phyloP scores from a whole-genome alignment of 2,797 vertebrate species.

The Chaunax sp. region DNA sequence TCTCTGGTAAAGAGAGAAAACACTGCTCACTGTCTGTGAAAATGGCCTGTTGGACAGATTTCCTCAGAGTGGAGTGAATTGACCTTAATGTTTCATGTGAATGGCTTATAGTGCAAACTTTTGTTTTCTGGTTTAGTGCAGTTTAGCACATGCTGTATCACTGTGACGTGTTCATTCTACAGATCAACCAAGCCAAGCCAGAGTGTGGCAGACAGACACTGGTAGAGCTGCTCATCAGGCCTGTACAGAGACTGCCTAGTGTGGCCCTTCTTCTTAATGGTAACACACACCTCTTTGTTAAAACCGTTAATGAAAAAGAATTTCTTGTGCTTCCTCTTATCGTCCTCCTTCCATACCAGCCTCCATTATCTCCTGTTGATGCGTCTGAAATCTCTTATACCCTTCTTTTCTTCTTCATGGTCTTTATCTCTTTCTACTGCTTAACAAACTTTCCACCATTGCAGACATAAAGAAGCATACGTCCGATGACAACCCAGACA shows the following conservation, averaged over 20 bases:
- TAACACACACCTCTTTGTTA: slow-evolving; percentile 64
- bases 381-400: slow-evolving; percentile 15
- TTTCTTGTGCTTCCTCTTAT: slow-evolving; percentile 5
- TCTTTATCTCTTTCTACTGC: slow-evolving; percentile 19
- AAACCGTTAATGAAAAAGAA: background rate
- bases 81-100: background rate
- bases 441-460: slow-evolving; percentile 5
- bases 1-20: background rate
- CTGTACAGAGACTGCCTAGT: slow-evolving; percentile 96
- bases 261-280: slow-evolving; percentile 95
- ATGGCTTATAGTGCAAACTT: background rate
- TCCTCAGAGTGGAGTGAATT: too few relatives aligned
- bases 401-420: background rate
- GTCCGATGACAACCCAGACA: slow-evolving; percentile 95
- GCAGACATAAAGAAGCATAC: slow-evolving; percentile 98
- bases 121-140: background rate
- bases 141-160: background rate
- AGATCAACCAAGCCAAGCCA: slow-evolving; percentile 98
- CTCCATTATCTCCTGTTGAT: slow-evolving; percentile 16
- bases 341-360: slow-evolving; percentile 1
- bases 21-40: background rate
- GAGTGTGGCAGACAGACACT: slow-evolving; percentile 97
- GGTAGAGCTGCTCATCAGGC: slow-evolving; percentile 95
- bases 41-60: background rate
- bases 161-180: slow-evolving; percentile 4